These are phyloP conservation scores for Drosophila parvula DNA, from an alignment of 1,140 invertebrate genomes.

Conservation along the genomic window DNA sequence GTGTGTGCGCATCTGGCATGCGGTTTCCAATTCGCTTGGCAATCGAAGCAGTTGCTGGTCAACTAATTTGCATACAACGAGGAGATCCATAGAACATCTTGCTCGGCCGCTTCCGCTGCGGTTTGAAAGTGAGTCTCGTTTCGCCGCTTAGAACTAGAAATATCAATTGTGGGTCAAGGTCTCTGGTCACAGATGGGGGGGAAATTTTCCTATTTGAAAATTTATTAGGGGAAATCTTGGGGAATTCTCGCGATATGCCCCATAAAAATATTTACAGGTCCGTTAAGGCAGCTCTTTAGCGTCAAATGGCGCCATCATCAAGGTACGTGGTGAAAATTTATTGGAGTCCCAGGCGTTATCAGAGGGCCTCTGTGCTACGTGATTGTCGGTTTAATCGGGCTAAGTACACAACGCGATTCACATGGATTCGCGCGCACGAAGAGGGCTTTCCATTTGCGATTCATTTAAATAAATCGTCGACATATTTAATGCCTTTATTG, in stretches of 20 bases:
- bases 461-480: constrained; percentile 63
- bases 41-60: constrained; percentile 64
- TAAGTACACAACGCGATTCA: constrained; percentile 47
- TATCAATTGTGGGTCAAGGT: constrained; percentile 62
- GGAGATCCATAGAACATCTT: constrained; percentile 64
- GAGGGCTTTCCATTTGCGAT: constrained; percentile 66
- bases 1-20: constrained; percentile 54
- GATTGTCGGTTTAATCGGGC: constrained; percentile 52
- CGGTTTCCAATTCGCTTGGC: constrained; percentile 75
- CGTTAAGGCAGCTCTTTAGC: constrained; percentile 48
- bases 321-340: constrained; percentile 77
- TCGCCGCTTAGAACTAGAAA: constrained; percentile 30
- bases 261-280: constrained; percentile 59
- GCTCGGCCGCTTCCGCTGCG: constrained; percentile 43
- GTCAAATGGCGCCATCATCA: constrained; percentile 71
- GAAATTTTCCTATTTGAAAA: constrained; percentile 28
- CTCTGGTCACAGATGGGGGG: constrained; percentile 19
- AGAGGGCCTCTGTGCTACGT: constrained; percentile 57
- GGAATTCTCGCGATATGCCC: constrained; percentile 28
- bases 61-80: constrained; percentile 51
- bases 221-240: constrained; percentile 42
- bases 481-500: constrained; percentile 39
- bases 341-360: constrained; percentile 59
- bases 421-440: constrained; percentile 54
- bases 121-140: constrained; percentile 68